These are phyloP conservation scores for Takifugu rubripes DNA, from an alignment of 2,797 vertebrate species.

Conservation along the genomic window DNA sequence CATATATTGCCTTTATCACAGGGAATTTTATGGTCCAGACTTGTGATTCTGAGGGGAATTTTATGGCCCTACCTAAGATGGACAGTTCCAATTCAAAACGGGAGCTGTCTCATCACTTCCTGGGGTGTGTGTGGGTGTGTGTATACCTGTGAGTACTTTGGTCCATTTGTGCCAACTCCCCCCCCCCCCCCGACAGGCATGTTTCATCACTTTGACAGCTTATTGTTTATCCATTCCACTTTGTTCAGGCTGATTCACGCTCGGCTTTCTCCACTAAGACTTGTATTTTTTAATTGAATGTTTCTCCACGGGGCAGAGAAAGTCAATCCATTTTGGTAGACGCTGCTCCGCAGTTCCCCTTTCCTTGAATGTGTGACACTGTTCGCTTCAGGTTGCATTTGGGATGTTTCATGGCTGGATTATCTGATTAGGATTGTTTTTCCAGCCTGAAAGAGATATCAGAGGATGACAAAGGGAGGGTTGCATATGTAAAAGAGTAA, in stretches of 20 bases:
- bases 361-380: constrained; percentile 6
- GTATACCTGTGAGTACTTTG: constrained; percentile 12
- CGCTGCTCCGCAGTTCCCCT: constrained; percentile 22
- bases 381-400: constrained; percentile 8
- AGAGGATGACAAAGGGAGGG: constrained; percentile 16
- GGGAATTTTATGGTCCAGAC: constrained; percentile 64
- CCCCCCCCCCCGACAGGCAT: constrained; percentile 37
- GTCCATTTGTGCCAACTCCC: constrained; percentile 36
- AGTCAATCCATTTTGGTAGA: constrained; percentile 25
- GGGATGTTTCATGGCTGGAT: constrained; percentile 12
- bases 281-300: constrained; percentile 49
- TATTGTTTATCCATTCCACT: constrained; percentile 65
- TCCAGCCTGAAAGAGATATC: constrained; percentile 17
- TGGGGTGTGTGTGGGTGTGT: constrained; percentile 15
- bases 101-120: constrained; percentile 56
- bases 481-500: constrained; percentile 20
- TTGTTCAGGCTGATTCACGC: constrained; percentile 44
- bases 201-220: constrained; percentile 58
- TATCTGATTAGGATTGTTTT: constrained; percentile 20
- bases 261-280: constrained; percentile 16
- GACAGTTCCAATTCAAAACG: constrained; percentile 58
- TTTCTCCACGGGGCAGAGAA: constrained; percentile 13
- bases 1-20: constrained; percentile 67
- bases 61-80: constrained; percentile 60
- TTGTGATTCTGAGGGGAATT: constrained; percentile 66